Evolutionary conservation across 2,113 vertebrate species (phyloP), one percentile per base, ranked within the genome.

Genomic region (Phrynosoma blainvillii): DNA sequence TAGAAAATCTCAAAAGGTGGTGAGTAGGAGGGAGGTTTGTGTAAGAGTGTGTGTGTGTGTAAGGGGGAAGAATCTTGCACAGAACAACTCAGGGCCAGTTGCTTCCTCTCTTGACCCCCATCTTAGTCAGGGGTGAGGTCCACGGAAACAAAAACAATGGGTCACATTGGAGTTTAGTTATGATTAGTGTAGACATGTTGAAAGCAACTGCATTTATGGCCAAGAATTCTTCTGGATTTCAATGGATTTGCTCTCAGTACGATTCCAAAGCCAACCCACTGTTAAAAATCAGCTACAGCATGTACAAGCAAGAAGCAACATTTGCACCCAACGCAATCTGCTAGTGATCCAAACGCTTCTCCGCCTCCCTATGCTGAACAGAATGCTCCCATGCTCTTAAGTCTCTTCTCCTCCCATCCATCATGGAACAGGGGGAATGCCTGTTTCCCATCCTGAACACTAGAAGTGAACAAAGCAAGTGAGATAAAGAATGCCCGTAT

Each of bases 361-460:
- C 89, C 92, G 54, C n/a, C 77, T 79, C 93, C 92, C 90, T 7
- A 88, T 88, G 81, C 90, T 89, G 91, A 89, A 80, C 92, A 18
- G 23, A 47, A 25, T 21, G 30, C 13, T 14, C 36, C 81, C 87
- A 91, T 89, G 88, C 84, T 90, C 91, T 91, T 90, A 90, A 90
- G 25, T 30, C 90, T 82, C 62, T 91, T 92, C 91, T 79, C 52
- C 90, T 92, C 92, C 18, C 52, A 90, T 82, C 91, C 90, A 84
- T 89, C 90, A 85, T 89, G 89, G n/a, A 70, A 87, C 84, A 90
- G 92, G 93, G 88, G 90, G 68, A 32, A 73, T 27, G 91, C 89
- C 47, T 25, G 36, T 92, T 94, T 93, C 94, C 93, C 93, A 94
- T 92, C 90, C 93, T 93, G 92, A 95, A 92, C 88, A 87, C 93